Evolutionary conservation across 2,888 invertebrate genomes (phyloP).

Genomic region (Pheosia gnoma): DNA sequence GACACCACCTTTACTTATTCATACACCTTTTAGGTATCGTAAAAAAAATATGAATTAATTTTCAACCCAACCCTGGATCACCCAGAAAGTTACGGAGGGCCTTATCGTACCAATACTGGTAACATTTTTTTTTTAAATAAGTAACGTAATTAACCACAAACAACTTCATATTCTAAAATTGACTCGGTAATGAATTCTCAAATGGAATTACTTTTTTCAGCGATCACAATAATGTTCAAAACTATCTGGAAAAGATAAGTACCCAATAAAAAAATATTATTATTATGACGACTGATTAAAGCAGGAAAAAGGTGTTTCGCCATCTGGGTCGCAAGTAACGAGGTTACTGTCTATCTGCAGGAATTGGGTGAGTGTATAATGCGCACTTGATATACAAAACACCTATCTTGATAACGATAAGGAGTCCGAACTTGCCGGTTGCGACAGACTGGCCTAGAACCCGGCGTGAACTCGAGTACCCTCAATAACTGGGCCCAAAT

Average conservation of each 20-base stretch:
- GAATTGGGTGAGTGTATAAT: conserved; percentile 52
- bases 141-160: too few species aligned
- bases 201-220: background rate
- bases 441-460: conserved; percentile 80
- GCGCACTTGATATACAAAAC: conserved; percentile 61
- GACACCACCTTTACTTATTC: too few species aligned
- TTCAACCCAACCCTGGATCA: too few species aligned
- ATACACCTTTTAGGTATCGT: too few species aligned
- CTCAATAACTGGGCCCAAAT: conserved; percentile 66
- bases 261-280: conserved; percentile 16
- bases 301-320: conserved; percentile 49
- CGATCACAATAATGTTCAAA: background rate
- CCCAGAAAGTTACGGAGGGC: too few species aligned
- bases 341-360: conserved; percentile 55
- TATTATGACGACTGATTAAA: conserved; percentile 30
- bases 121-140: too few species aligned
- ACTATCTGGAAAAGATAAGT: conserved; percentile 12
- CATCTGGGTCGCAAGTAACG: conserved; percentile 54
- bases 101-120: too few species aligned
- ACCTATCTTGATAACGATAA: conserved; percentile 54
- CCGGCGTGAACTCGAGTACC: conserved; percentile 72
- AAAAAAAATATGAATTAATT: too few species aligned
- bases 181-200: too few species aligned
- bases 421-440: conserved; percentile 63
- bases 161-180: too few species aligned